Conservation (phyloP, 64 coral and sea anemone genomes). For the Porites australiensis region DNA sequence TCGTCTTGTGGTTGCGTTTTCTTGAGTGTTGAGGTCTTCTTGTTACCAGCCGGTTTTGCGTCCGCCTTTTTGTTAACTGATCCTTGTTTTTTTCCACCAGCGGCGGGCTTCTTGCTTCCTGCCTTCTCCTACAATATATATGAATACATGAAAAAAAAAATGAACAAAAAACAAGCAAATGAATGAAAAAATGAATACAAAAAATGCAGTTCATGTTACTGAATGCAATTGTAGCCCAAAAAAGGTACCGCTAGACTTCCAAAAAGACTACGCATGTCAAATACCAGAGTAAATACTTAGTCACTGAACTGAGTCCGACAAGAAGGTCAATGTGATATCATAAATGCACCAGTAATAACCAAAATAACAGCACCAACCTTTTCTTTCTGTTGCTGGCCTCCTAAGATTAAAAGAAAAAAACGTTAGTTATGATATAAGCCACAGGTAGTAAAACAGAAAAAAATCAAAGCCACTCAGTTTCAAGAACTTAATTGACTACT, state of each 20-base stretch:
- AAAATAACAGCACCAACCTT: neutral
- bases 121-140: conserved; percentile 5
- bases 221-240: too few relatives aligned
- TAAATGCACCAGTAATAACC: too few relatives aligned
- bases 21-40: neutral
- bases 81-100: neutral
- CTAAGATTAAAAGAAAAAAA: conserved; percentile 11
- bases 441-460: too few relatives aligned
- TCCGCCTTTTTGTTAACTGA: neutral
- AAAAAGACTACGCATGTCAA: too few relatives aligned
- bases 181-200: too few relatives aligned
- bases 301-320: neutral
- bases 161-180: neutral
- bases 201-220: too few relatives aligned
- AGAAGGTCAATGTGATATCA: too few relatives aligned
- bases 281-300: too few relatives aligned
- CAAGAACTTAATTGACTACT: too few relatives aligned
- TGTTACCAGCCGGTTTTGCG: conserved; percentile 12
- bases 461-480: too few relatives aligned
- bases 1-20: conserved; percentile 15
- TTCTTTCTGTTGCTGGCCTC: conserved; percentile 2
- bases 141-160: neutral
- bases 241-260: too few relatives aligned
- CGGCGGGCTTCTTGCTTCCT: neutral
- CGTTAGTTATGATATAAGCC: too few relatives aligned